Evolutionary conservation across 2,113 vertebrate genomes (phyloP).

Genomic region (Struthidea cinerea): DNA sequence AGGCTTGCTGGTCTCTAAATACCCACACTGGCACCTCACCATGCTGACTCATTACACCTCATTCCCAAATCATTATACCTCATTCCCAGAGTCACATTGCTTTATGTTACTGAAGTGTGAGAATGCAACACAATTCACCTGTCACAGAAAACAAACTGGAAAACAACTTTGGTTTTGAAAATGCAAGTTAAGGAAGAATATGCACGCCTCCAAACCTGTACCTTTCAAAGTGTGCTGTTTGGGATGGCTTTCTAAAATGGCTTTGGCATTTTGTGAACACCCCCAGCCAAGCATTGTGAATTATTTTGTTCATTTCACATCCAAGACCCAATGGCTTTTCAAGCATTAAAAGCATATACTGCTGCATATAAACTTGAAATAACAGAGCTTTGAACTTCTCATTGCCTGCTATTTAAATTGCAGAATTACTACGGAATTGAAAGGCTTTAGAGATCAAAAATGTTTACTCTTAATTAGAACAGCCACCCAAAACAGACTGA

Average conservation of each 20-base stretch:
- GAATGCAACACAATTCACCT: conserved; percentile 40
- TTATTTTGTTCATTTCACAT: conserved; percentile 60
- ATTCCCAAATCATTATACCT: not conserved
- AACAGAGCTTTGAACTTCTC: conserved; percentile 42
- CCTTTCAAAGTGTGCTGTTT: conserved; percentile 23
- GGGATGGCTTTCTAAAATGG: conserved; percentile 46
- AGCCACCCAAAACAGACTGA: not conserved
- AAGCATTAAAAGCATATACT: conserved; percentile 32
- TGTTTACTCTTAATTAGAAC: not conserved
- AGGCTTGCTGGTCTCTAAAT: not conserved
- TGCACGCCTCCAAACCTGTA: conserved; percentile 16
- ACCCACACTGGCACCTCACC: not conserved
- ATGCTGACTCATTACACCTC: not conserved
- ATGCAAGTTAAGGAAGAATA: conserved; percentile 44
- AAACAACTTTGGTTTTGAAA: conserved; percentile 55
- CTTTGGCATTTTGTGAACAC: conserved; percentile 53
- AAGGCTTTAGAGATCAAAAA: not conserved
- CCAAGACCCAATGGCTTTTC: conserved; percentile 41
- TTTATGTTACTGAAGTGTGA: not conserved
- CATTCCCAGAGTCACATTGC: not conserved
- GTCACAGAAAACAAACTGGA: conserved; percentile 47
- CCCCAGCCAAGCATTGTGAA: conserved; percentile 25
- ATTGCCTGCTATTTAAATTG: conserved; percentile 1
- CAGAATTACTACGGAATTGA: not conserved
- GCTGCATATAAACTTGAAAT: conserved; percentile 40